Evolutionary conservation across 2,888 invertebrate species (phyloP), one percentile per base, ranked within the genome.

Genomic region (Ctenicera cuprea): DNA sequence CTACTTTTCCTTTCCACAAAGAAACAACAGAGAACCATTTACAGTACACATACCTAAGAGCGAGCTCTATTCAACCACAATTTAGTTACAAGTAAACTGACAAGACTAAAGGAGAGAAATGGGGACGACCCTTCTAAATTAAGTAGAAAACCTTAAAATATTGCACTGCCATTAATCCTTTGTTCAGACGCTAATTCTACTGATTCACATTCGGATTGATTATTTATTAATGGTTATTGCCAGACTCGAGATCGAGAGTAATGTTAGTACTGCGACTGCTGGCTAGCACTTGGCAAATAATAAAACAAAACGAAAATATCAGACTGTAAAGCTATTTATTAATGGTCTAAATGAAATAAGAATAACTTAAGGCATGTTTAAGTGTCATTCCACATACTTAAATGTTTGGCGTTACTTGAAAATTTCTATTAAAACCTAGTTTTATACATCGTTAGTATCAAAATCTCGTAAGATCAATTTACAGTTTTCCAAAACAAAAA

Each of bases 201-300:
- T 26, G 59, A 38, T 59, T 59, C 59, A 20, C 59, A 38, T 59
- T 59, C 59, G 38, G 12, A 38, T 30, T 59, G 59, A 59, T 37
- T 38, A 59, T 59, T 59, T 59, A 59, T 59, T 59, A 59, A 59
- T 59, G 38, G 59, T 38, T 38, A 59, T 59, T 16, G 38, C 38
- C 50, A 52, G 22, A 52, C 52, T 16, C 43, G 14, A 14, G 14
- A 14, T 8, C 12, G 33, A 59, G 59, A 20, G 4, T 59, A 38
- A 59, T 59, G 59, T 38, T 38, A n/a, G 38, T 20, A 11, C 54
- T 18, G 26, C 11, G 59, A 41, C 38, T 16, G 7, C 59, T 38
- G 38, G 18, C 26, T 30, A 3, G 8, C n/a, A 12, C 12, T 54
- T 9, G 22, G 50, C 30, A 12, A 50, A 54, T 54, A 54, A 20